Evolutionary conservation across 2,797 vertebrate genomes (phyloP).

Genomic region (Channallabes apus): DNA sequence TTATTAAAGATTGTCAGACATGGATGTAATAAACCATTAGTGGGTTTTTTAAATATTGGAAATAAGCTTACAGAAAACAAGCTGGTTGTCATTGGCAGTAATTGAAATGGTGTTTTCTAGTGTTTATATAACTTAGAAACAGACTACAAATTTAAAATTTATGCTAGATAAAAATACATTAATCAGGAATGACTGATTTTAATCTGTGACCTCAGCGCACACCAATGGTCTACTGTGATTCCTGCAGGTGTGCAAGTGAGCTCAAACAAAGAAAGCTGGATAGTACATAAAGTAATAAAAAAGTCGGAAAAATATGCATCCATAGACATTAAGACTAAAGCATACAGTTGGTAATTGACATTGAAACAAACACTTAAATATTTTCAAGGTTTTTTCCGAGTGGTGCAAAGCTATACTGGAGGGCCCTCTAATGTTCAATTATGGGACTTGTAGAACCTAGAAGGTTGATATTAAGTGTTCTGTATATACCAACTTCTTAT

Average conservation of each 20-base stretch:
- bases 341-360: constrained; percentile 7
- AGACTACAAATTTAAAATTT: not conserved
- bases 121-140: not conserved
- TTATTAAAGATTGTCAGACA: constrained; percentile 72
- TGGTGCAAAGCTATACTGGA: constrained; percentile 41
- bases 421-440: constrained; percentile 50
- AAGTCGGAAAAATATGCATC: not conserved
- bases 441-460: not conserved
- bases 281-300: not conserved
- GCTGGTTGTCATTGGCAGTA: constrained; percentile 27
- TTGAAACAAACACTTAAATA: constrained; percentile 31
- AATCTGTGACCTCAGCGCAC: not conserved
- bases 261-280: not conserved
- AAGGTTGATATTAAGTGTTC: not conserved
- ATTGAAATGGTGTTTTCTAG: constrained; percentile 15
- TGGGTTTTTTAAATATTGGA: constrained; percentile 51
- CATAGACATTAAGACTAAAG: constrained; percentile 23
- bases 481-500: not conserved
- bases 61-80: constrained; percentile 43
- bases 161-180: constrained; percentile 6
- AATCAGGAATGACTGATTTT: constrained; percentile 7
- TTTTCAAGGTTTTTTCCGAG: constrained; percentile 11
- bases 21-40: constrained; percentile 71
- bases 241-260: not conserved
- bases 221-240: not conserved